Base-by-base conservation (phyloP, 2,888 invertebrate species). In the Quadroppia sp. region DNA sequence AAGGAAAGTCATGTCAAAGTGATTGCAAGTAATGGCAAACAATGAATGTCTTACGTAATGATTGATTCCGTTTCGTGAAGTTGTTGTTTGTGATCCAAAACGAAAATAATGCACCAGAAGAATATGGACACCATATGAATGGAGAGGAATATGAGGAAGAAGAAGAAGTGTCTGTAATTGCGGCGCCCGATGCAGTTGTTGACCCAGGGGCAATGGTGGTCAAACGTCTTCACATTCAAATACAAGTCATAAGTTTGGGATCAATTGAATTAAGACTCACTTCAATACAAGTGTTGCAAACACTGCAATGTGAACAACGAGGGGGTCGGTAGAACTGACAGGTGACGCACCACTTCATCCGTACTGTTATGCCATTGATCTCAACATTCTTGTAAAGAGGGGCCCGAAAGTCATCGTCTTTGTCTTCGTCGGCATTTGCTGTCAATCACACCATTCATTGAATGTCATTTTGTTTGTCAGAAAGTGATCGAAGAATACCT, bases 271-370 rank as follows among this genome's bases (percentile, higher is more conserved):
- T 1, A 36, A 28, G 0, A 61, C 79, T 78, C 78, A 83, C 83
- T 88, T 94, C 94, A 84, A 95, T 96, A 84, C 97, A 98, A 82
- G 94, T 94, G 86, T 99, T 95, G 87, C 98, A 99, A 76, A 98
- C 96, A 79, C 96, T 96, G 85, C 99, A 99, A 85, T 99, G 99
- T 76, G 96, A 96, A 85, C 98, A 97, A 81, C 99, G 87, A 77
- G 99, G 99, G 82, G 99, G 99, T 81, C 99, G 87, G 85, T 99
- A 99, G 86, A 99, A 99, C 86, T 97, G 95, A 86, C 99, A 99
- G 2, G 99, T 99, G 79, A 95, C 93, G 85, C 99, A 98, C 98
- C 98, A 99, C 85, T 99, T 99, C 98, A 99, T 98, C 77, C 98
- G 90, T 77, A 99, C 96, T 17, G 95, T 95, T 79, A 98, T 95